These are phyloP conservation scores for Plutella xylostella DNA, from an alignment of 2,888 invertebrate genomes.

Conservation along the genomic window DNA sequence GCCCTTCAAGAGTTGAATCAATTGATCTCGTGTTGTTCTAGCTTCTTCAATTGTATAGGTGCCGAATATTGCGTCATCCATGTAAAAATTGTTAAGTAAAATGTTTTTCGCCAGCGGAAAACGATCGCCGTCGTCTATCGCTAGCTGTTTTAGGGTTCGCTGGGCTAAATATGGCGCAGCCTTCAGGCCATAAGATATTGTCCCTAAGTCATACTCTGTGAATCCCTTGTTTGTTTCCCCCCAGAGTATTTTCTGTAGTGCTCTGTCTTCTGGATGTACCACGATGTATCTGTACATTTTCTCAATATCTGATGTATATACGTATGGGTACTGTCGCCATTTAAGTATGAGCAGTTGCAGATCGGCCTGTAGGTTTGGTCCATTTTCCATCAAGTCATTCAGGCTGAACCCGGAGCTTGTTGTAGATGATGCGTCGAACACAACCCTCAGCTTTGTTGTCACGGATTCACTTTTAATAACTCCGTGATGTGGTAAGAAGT, in stretches of 20 bases:
- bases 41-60: no score
- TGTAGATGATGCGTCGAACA: constrained; percentile 9
- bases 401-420: constrained; percentile 8
- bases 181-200: background rate
- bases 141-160: background rate
- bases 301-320: constrained; percentile 8
- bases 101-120: no score
- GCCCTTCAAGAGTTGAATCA: no score
- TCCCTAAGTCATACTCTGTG: background rate
- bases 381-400: background rate
- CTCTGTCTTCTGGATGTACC: constrained; percentile 1
- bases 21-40: no score
- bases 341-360: constrained; percentile 5
- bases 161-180: no score
- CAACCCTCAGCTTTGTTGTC: background rate
- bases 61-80: no score
- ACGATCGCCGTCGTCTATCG: background rate
- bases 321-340: constrained; percentile 10
- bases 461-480: background rate
- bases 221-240: background rate
- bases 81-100: no score
- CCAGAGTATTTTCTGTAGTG: constrained; percentile 6
- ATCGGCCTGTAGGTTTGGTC: constrained; percentile 10
- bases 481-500: background rate
- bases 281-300: constrained; percentile 12